phyloP scores from a whole-genome alignment of 1,140 invertebrate genomes.

The Episyrphus balteatus region DNA sequence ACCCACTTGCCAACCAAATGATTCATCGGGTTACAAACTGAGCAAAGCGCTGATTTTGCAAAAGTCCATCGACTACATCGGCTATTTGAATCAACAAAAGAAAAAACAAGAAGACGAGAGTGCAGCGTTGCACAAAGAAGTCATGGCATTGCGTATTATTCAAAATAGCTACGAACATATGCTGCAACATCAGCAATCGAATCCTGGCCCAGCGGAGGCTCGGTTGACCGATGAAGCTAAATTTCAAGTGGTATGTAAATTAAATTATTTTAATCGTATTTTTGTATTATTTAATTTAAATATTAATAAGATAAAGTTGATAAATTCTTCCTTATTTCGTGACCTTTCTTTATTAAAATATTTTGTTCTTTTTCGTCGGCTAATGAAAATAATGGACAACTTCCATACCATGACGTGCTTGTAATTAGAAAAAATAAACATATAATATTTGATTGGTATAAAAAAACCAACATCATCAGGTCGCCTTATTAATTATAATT shows the following conservation, averaged over 20 bases:
- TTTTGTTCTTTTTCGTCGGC: no score
- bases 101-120: constrained; percentile 88
- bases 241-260: constrained; percentile 72
- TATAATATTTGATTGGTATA: no score
- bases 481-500: no score
- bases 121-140: constrained; percentile 87
- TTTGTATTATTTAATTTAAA: not conserved
- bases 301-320: no score
- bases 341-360: no score
- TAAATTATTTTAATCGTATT: not conserved
- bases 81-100: constrained; percentile 83
- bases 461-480: no score
- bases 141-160: constrained; percentile 86
- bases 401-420: no score
- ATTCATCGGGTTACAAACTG: constrained; percentile 81
- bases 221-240: constrained; percentile 88
- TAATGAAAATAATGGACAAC: not conserved
- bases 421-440: no score
- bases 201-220: constrained; percentile 74
- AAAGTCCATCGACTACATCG: constrained; percentile 83
- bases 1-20: constrained; percentile 72
- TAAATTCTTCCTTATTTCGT: no score
- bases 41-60: constrained; percentile 93
- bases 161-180: constrained; percentile 92
- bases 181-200: constrained; percentile 89